These are phyloP conservation scores for Galago senegalensis DNA, from an alignment of 2,797 vertebrate species.

Conservation along the genomic window DNA sequence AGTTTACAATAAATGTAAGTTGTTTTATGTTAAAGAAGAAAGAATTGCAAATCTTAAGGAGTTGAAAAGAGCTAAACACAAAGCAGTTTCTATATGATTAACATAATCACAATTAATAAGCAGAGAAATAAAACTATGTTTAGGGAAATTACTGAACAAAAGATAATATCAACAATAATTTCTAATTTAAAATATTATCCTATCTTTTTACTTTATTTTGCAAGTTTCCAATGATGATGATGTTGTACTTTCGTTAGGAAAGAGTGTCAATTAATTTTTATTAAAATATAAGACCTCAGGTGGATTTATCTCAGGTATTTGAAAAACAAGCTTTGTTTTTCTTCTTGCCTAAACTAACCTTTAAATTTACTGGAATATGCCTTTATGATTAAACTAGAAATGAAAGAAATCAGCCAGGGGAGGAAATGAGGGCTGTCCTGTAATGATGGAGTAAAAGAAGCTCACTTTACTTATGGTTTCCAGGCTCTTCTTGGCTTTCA, in stretches of 20 bases:
- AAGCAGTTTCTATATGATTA: constrained; percentile 35
- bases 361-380: constrained; percentile 67
- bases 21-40: constrained; percentile 32
- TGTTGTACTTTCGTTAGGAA: constrained; percentile 13
- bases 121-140: constrained; percentile 35
- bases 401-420: constrained; percentile 19
- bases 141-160: constrained; percentile 36
- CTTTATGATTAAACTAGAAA: constrained; percentile 60
- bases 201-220: constrained; percentile 51
- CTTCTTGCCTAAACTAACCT: constrained; percentile 44
- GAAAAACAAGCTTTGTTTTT: constrained; percentile 63
- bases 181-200: not conserved
- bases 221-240: constrained; percentile 42
- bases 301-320: constrained; percentile 40
- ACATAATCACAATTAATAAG: constrained; percentile 29
- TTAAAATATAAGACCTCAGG: constrained; percentile 51
- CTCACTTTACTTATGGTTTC: constrained; percentile 1
- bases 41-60: constrained; percentile 24
- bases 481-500: constrained; percentile 27
- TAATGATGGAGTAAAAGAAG: not conserved
- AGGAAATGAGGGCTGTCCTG: not conserved
- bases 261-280: constrained; percentile 50
- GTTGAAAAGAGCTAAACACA: constrained; percentile 47
- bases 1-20: constrained; percentile 3
- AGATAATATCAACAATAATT: not conserved